These are phyloP conservation scores for Centropus bengalensis DNA, from an alignment of 2,113 vertebrate species.

Conservation along the genomic window DNA sequence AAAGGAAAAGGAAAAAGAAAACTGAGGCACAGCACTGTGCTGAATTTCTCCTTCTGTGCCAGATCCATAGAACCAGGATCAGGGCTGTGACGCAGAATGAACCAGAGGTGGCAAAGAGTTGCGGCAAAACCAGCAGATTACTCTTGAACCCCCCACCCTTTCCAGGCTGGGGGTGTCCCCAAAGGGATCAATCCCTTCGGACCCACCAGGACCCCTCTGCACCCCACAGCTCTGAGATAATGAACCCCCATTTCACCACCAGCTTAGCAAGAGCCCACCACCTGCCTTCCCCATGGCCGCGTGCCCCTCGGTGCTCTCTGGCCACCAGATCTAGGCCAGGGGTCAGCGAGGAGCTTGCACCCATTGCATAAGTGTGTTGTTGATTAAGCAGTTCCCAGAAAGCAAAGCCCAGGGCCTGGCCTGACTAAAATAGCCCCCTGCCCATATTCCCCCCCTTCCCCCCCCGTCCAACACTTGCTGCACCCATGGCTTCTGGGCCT, in stretches of 20 bases:
- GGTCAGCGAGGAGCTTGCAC: conserved; percentile 35
- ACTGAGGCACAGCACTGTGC: background rate
- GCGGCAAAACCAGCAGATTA: background rate
- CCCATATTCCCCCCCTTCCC: background rate
- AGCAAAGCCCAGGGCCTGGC: conserved; percentile 35
- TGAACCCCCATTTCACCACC: background rate
- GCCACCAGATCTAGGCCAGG: conserved; percentile 48
- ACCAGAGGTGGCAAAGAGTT: background rate
- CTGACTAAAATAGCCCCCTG: conserved; percentile 36
- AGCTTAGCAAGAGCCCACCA: background rate
- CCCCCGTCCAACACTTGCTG: background rate
- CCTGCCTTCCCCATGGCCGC: fast-evolving
- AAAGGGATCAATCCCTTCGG: fast-evolving
- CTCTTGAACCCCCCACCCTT: background rate
- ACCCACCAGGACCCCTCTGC: background rate
- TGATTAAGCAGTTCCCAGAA: conserved; percentile 70
- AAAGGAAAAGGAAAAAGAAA: background rate
- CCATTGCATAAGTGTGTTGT: conserved; percentile 62
- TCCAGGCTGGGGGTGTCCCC: background rate
- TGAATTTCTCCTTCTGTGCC: background rate
- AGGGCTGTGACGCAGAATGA: background rate
- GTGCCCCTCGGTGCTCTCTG: background rate
- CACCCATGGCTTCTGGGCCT: background rate
- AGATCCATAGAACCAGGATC: background rate
- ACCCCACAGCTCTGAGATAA: background rate